A percentile compares a stretch with the other conserved stretches of the same genome.
These are phyloP conservation scores for Scrobipalpa costella DNA, from an alignment of 2,888 invertebrate species.

Conservation along the genomic window DNA sequence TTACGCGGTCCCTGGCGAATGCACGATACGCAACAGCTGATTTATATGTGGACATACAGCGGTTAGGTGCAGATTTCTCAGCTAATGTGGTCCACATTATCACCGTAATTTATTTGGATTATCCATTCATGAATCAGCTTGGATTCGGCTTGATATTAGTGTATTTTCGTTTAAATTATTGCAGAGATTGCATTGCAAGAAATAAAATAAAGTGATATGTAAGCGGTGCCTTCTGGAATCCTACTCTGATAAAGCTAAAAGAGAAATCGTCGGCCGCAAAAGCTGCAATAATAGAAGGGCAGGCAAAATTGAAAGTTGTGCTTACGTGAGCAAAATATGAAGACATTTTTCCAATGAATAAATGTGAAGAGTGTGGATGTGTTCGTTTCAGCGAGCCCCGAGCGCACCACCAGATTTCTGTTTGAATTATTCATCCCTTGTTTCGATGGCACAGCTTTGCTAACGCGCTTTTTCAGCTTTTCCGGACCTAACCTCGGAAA, in stretches of 20 bases:
- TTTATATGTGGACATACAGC: constrained; percentile 35
- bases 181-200: neutral
- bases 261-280: constrained; percentile 33
- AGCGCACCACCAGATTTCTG: constrained; percentile 52
- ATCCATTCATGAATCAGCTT: neutral
- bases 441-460: constrained; percentile 45
- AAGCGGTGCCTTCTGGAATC: constrained; percentile 5
- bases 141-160: neutral
- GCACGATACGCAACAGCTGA: constrained; percentile 52
- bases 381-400: constrained; percentile 39
- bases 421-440: constrained; percentile 62
- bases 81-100: constrained; percentile 4
- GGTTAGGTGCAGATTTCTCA: constrained; percentile 2
- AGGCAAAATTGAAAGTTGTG: constrained; percentile 49
- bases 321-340: constrained; percentile 51
- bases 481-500: constrained; percentile 11
- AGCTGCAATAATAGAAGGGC: constrained; percentile 38
- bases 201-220: constrained; percentile 7
- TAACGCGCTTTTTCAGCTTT: constrained; percentile 37
- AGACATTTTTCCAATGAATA: constrained; percentile 42
- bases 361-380: constrained; percentile 39
- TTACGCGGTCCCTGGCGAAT: constrained; percentile 66
- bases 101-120: neutral
- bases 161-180: neutral
- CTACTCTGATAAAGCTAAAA: constrained; percentile 22